These are phyloP conservation scores for Leptopilina clavipes DNA, from an alignment of 1,140 invertebrate genomes.

Conservation along the genomic window DNA sequence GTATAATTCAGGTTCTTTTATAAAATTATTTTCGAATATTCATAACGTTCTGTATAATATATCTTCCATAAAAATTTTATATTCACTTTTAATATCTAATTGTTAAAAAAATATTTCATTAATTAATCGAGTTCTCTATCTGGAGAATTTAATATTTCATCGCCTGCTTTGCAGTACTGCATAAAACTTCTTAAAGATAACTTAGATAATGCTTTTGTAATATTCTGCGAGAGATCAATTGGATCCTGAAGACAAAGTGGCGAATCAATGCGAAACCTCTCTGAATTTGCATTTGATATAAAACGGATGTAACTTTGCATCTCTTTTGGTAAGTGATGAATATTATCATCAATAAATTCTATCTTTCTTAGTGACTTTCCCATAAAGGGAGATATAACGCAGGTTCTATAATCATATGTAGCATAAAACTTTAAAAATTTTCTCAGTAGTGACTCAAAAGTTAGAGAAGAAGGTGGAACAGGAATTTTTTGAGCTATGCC, in stretches of 20 bases:
- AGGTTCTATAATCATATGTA: conserved; percentile 68
- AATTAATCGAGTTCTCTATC: not conserved
- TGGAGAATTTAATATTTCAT: conserved; percentile 31
- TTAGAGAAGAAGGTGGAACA: not conserved
- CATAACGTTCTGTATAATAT: too few species aligned
- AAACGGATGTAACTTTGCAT: conserved; percentile 42
- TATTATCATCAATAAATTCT: conserved; percentile 44
- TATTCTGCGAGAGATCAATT: conserved; percentile 74
- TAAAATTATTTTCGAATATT: too few species aligned
- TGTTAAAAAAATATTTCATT: too few species aligned
- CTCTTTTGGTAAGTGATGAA: conserved; percentile 50
- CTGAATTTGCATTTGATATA: conserved; percentile 37
- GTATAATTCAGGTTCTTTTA: too few species aligned
- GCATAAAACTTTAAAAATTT: conserved; percentile 75
- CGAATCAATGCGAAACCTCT: conserved; percentile 60
- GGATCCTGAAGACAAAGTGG: conserved; percentile 75
- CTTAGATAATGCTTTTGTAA: conserved; percentile 66
- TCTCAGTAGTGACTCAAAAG: conserved; percentile 65
- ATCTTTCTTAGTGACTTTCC: conserved; percentile 63
- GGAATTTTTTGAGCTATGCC: conserved; percentile 34
- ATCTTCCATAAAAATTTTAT: too few species aligned
- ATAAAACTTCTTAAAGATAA: conserved; percentile 47
- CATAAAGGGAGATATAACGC: conserved; percentile 71
- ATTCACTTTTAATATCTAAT: too few species aligned
- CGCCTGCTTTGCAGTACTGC: conserved; percentile 50